Percentiles rank a stretch among this genome's conserved stretches.
phyloP scores from a whole-genome alignment of 2,113 vertebrate species.

The Tretioscincus oriximinensis region DNA sequence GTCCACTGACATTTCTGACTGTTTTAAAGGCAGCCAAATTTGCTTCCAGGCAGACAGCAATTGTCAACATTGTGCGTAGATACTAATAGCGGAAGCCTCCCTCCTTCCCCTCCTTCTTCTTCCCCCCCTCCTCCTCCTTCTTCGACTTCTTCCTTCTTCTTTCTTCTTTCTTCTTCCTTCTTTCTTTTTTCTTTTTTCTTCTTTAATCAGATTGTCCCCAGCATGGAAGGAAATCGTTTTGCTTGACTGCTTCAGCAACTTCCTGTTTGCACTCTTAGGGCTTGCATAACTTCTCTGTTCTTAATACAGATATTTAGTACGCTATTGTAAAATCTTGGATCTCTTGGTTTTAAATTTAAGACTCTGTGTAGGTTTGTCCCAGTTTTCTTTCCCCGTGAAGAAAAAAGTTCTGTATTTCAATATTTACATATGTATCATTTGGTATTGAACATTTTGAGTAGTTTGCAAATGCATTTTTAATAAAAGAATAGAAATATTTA shows the following conservation, averaged over 20 bases:
- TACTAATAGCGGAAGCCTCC: slow-evolving; percentile 55
- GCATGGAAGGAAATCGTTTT: slow-evolving; percentile 57
- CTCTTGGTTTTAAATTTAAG: background rate
- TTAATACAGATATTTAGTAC: background rate
- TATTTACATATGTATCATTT: too few species aligned
- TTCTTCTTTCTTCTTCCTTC: too few species aligned
- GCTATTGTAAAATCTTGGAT: background rate
- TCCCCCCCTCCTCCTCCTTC: too few species aligned
- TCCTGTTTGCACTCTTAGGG: slow-evolving; percentile 59
- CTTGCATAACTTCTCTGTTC: background rate
- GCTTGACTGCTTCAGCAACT: slow-evolving; percentile 48
- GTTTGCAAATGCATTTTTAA: too few species aligned
- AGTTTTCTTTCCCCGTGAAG: background rate
- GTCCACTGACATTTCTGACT: slow-evolving; percentile 50
- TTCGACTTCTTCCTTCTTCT: too few species aligned
- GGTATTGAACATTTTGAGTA: too few species aligned
- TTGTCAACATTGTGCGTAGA: slow-evolving; percentile 49
- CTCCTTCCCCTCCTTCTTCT: too few species aligned
- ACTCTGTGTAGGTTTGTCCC: background rate
- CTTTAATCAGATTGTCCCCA: slow-evolving; percentile 63
- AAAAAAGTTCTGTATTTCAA: too few species aligned
- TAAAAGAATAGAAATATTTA: too few species aligned
- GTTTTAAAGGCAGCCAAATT: slow-evolving; percentile 49
- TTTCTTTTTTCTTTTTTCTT: slow-evolving; percentile 56
- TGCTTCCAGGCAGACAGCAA: slow-evolving; percentile 57